phyloP scores from a whole-genome alignment of 2,113 vertebrate species.

The Muntiacus muntjak region DNA sequence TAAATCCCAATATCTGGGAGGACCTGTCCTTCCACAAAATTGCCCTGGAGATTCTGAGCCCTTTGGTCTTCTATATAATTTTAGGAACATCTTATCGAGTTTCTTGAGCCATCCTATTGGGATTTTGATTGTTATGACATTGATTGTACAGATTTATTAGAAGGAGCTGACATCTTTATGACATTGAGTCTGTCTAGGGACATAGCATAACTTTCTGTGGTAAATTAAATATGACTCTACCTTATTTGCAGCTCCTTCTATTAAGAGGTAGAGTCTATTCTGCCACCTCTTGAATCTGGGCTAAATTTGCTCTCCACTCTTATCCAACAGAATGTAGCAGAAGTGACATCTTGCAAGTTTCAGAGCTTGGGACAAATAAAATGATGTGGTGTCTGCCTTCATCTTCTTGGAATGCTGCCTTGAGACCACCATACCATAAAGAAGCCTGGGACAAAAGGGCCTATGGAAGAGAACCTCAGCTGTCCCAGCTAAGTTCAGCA shows the following conservation, averaged over 20 bases:
- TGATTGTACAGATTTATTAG: background rate
- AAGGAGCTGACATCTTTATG: background rate
- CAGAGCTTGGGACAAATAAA: background rate
- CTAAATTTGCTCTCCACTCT: background rate
- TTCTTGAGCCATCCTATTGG: background rate
- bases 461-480: background rate
- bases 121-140: background rate
- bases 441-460: background rate
- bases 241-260: background rate
- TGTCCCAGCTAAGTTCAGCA: background rate
- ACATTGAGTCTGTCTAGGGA: background rate
- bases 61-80: background rate
- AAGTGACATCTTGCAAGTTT: background rate
- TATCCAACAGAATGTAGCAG: background rate
- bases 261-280: background rate
- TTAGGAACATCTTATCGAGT: background rate
- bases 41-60: background rate
- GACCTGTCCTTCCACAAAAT: background rate
- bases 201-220: background rate
- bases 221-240: background rate
- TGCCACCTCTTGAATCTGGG: background rate
- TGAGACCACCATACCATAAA: background rate
- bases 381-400: background rate
- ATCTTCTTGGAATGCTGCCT: background rate
- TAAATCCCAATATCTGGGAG: background rate